A percentile compares a stretch with the other conserved stretches of the same genome.
These are phyloP conservation scores for Sylvietta virens DNA, from an alignment of 2,113 vertebrate species.

Conservation along the genomic window DNA sequence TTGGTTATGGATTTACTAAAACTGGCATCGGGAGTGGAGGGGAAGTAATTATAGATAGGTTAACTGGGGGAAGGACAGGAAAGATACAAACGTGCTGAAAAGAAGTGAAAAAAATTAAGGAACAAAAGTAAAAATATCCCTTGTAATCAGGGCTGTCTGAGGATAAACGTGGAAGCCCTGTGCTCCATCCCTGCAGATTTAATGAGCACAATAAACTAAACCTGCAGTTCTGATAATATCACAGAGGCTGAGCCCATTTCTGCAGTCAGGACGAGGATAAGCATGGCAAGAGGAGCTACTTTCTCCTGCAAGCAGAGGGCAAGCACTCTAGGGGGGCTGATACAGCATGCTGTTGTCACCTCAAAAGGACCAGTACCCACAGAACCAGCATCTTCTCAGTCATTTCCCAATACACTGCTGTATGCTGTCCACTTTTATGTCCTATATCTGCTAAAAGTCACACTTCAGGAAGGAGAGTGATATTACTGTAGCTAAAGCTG, in stretches of 20 bases:
- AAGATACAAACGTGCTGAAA: not conserved
- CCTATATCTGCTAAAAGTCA: not conserved
- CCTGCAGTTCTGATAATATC: not conserved
- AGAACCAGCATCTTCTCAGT: not conserved
- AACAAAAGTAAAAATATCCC: not conserved
- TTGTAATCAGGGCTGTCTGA: not conserved
- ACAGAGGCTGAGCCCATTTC: not conserved
- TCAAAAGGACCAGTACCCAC: not conserved
- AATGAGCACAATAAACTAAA: not conserved
- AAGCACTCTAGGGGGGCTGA: not conserved
- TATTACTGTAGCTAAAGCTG: not conserved
- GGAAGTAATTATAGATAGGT: not conserved
- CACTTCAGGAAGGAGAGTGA: not conserved
- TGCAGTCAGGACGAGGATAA: not conserved
- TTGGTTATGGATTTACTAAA: not conserved
- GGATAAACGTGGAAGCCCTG: not conserved
- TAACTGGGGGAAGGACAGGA: not conserved
- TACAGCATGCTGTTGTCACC: not conserved
- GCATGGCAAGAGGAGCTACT: not conserved
- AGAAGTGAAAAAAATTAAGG: not conserved
- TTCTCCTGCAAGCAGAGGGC: not conserved
- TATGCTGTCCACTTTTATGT: not conserved
- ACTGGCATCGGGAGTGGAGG: rapidly evolving
- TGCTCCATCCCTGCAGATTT: not conserved
- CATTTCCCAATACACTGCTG: not conserved